These are phyloP conservation scores for Carcharodon carcharias DNA, from an alignment of 2,797 vertebrate genomes.

Conservation along the genomic window DNA sequence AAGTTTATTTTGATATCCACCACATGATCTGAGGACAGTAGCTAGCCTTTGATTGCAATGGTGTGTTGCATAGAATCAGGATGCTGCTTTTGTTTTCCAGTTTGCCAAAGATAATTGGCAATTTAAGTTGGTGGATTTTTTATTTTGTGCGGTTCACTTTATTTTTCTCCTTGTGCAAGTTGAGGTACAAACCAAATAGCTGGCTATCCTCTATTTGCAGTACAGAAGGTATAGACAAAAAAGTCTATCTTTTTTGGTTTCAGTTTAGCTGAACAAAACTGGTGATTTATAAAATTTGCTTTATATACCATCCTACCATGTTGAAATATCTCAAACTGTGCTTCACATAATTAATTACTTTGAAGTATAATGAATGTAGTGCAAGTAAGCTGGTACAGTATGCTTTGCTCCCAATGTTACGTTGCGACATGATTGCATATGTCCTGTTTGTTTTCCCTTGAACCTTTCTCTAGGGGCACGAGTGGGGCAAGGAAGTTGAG, in stretches of 20 bases:
- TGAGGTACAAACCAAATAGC: neutral
- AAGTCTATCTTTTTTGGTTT: neutral
- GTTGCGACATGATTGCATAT: neutral
- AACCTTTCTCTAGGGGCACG: neutral
- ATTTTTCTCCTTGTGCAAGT: neutral
- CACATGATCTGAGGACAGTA: no score
- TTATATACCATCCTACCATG: neutral
- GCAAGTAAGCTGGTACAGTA: neutral
- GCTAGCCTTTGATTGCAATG: no score
- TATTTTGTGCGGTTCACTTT: neutral
- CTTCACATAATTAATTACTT: neutral
- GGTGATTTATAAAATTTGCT: neutral
- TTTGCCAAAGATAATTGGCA: neutral
- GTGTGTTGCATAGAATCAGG: neutral
- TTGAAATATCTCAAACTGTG: neutral
- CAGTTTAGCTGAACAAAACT: neutral
- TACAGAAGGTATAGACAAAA: neutral
- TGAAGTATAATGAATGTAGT: neutral
- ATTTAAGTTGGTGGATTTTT: neutral
- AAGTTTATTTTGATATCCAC: neutral
- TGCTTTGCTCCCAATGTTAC: neutral
- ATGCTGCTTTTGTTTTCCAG: neutral
- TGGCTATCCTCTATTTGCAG: neutral
- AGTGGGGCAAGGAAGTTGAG: no score
- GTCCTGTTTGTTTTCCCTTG: neutral